A percentile compares a stretch with the other conserved stretches of the same genome.
phyloP scores from a whole-genome alignment of 2,797 vertebrate genomes.

The Melanotaenia parkinsoni region DNA sequence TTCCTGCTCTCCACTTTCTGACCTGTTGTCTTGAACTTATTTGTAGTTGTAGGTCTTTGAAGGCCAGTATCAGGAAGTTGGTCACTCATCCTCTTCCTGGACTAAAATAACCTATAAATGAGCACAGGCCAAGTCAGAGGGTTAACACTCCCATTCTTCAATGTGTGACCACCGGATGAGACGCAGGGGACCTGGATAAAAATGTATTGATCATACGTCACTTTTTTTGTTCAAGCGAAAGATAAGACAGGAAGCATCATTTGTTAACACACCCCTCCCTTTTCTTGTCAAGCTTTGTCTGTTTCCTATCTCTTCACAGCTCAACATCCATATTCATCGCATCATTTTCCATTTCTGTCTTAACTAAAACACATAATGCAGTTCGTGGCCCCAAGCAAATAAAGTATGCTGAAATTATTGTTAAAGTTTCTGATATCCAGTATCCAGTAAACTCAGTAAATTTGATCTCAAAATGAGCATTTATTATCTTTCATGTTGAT shows the following conservation, averaged over 20 bases:
- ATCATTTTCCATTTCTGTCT: slow-evolving; percentile 12
- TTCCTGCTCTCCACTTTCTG: not conserved
- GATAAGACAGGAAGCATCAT: slow-evolving; percentile 56
- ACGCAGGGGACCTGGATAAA: slow-evolving; percentile 21
- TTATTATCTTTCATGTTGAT: not conserved
- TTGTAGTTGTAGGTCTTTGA: slow-evolving; percentile 23
- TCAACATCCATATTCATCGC: slow-evolving; percentile 15
- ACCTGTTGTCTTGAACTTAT: slow-evolving; percentile 11
- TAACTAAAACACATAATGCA: not conserved
- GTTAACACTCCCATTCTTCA: slow-evolving; percentile 54
- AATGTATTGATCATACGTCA: slow-evolving; percentile 26
- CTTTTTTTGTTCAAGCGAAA: slow-evolving; percentile 45
- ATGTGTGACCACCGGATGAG: slow-evolving; percentile 57
- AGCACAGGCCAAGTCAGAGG: slow-evolving; percentile 44
- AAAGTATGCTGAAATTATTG: not conserved
- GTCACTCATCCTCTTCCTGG: slow-evolving; percentile 74
- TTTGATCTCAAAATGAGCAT: not conserved
- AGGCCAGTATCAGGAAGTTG: slow-evolving; percentile 41
- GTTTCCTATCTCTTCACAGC: slow-evolving; percentile 20
- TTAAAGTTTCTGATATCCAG: not conserved
- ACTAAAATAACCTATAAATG: slow-evolving; percentile 61
- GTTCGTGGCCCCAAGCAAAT: not conserved
- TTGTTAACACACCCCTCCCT: slow-evolving; percentile 46
- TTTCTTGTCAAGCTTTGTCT: slow-evolving; percentile 46
- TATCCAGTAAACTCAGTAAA: no score